Evolutionary conservation across 2,888 invertebrate species (phyloP).

Genomic region (Ditylenchus weischeri): DNA sequence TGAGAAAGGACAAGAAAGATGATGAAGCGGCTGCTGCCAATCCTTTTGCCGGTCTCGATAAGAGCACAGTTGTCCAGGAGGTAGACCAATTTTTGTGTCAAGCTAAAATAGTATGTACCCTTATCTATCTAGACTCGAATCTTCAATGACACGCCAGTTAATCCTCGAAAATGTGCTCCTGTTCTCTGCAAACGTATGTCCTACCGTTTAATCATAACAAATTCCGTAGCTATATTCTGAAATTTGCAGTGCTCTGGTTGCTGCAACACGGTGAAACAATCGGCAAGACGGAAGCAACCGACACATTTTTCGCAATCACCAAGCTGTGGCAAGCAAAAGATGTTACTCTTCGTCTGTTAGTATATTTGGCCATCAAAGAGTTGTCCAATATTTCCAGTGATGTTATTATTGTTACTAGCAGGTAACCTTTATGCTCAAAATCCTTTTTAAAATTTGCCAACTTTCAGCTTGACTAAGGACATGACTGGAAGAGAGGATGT

Average conservation of each 20-base stretch:
- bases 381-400: constrained; percentile 90
- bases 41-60: constrained; percentile 87
- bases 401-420: constrained; percentile 92
- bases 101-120: background rate
- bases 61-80: constrained; percentile 92
- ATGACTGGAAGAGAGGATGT: constrained; percentile 73
- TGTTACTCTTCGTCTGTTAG: constrained; percentile 83
- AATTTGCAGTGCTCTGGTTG: constrained; percentile 73
- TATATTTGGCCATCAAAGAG: constrained; percentile 85
- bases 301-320: constrained; percentile 98
- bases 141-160: constrained; percentile 95
- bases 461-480: constrained; percentile 53
- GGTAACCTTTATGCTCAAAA: constrained; percentile 45
- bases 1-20: constrained; percentile 59
- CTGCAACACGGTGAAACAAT: constrained; percentile 86
- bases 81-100: constrained; percentile 44
- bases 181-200: constrained; percentile 76
- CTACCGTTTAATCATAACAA: no score
- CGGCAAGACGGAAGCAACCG: constrained; percentile 88
- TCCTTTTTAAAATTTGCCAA: constrained; percentile 3
- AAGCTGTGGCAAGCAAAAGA: constrained; percentile 97
- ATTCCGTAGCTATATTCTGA: no score
- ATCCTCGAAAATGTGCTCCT: constrained; percentile 90
- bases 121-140: constrained; percentile 70
- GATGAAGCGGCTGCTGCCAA: constrained; percentile 69